These are phyloP conservation scores for Noctilio leporinus DNA, from an alignment of 2,113 vertebrate genomes.

Conservation along the genomic window DNA sequence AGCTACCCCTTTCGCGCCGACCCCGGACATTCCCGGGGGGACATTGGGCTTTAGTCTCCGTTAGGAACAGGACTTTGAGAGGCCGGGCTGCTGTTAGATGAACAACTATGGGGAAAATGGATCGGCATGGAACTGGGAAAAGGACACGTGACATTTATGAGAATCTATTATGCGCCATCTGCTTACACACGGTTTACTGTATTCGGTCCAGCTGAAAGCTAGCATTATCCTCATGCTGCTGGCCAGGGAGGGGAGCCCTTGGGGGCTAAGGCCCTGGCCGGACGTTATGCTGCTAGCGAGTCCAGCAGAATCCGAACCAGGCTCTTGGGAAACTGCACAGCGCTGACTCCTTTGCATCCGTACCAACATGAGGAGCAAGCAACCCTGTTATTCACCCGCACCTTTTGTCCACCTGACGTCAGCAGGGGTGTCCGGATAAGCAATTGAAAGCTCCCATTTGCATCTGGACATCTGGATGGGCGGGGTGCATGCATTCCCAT, in stretches of 20 bases:
- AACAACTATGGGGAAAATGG: neutral
- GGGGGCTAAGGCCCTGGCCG: neutral
- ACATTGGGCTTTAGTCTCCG: neutral
- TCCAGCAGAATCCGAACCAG: neutral
- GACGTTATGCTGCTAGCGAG: neutral
- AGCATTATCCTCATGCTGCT: neutral
- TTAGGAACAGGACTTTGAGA: neutral
- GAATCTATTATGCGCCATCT: neutral
- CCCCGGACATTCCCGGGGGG: neutral
- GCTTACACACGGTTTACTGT: neutral
- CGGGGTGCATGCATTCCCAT: fast-evolving
- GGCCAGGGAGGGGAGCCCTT: neutral
- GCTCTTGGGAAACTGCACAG: neutral
- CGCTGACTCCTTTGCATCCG: neutral
- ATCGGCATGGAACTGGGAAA: neutral
- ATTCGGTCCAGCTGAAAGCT: neutral
- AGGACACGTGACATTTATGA: neutral
- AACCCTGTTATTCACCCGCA: too few relatives aligned
- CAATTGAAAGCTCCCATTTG: neutral
- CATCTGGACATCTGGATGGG: neutral
- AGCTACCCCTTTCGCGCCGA: too few relatives aligned
- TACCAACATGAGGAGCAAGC: fast-evolving
- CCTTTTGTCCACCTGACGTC: neutral
- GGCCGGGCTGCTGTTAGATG: neutral
- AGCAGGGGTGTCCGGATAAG: neutral